These are phyloP conservation scores for Acronicta leporina DNA, from an alignment of 2,888 invertebrate genomes.

Conservation along the genomic window DNA sequence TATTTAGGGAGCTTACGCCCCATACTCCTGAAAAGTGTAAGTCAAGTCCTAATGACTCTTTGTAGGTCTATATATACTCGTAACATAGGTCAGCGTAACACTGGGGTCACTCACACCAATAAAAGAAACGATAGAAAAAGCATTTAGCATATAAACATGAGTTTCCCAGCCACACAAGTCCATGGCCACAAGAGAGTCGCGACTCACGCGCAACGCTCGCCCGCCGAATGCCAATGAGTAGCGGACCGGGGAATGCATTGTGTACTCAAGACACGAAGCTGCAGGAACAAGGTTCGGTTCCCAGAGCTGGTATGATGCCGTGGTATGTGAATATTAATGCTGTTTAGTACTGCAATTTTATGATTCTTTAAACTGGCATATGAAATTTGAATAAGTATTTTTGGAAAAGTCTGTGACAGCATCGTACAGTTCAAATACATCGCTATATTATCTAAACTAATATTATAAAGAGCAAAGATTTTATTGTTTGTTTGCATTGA, in stretches of 20 bases:
- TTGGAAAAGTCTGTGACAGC: too few relatives aligned
- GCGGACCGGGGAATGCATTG: constrained; percentile 54
- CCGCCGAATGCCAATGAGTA: constrained; percentile 45
- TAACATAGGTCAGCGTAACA: neutral
- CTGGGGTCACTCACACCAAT: neutral
- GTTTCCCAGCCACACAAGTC: constrained; percentile 16
- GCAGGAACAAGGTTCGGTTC: constrained; percentile 54
- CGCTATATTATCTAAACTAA: too few relatives aligned
- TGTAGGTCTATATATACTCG: neutral
- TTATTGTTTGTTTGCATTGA: too few relatives aligned
- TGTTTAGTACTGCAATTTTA: constrained; percentile 8
- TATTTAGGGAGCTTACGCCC: too few relatives aligned
- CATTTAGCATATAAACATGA: neutral
- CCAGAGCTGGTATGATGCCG: constrained; percentile 44
- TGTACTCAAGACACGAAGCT: constrained; percentile 54
- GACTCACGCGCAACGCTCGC: constrained; percentile 39
- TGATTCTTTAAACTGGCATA: constrained; percentile 3
- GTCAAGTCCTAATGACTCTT: neutral
- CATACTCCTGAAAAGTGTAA: too few relatives aligned
- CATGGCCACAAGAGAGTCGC: constrained; percentile 32
- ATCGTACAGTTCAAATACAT: too few relatives aligned
- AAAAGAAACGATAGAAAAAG: neutral
- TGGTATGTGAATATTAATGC: constrained; percentile 46
- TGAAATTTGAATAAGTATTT: too few relatives aligned
- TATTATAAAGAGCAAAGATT: too few relatives aligned